Percentiles rank a stretch among this genome's conserved stretches.
Conservation (phyloP, 2,888 invertebrate genomes). For the Pristionchus mayeri region DNA sequence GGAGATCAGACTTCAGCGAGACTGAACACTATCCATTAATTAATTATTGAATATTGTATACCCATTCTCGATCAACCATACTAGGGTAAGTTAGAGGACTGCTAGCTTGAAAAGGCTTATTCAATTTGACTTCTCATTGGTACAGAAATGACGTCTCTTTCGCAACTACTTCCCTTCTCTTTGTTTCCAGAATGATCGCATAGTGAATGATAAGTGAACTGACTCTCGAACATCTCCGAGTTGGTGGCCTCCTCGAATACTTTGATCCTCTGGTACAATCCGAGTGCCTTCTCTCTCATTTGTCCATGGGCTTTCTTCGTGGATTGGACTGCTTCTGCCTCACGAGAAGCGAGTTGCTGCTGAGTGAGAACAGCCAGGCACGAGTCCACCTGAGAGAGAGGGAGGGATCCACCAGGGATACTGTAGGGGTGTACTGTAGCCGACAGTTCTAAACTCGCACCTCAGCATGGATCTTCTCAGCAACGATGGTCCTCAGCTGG, state of each 20-base stretch:
- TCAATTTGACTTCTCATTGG: too few species aligned
- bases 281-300: slow-evolving; percentile 23
- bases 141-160: background rate
- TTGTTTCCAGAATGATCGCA: too few species aligned
- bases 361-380: background rate
- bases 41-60: background rate
- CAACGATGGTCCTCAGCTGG: slow-evolving; percentile 34
- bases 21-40: slow-evolving; percentile 51
- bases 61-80: background rate
- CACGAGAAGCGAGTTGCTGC: slow-evolving; percentile 14
- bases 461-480: slow-evolving; percentile 47
- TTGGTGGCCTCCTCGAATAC: slow-evolving; percentile 34
- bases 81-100: too few species aligned
- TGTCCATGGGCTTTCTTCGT: slow-evolving; percentile 48
- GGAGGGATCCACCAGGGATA: background rate
- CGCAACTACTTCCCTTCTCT: background rate
- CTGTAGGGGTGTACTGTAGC: background rate
- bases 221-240: slow-evolving; percentile 9
- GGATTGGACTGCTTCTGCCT: slow-evolving; percentile 41
- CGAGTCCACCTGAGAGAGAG: slow-evolving; percentile 40
- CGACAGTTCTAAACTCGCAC: background rate
- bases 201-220: too few species aligned
- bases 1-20: slow-evolving; percentile 60
- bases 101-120: too few species aligned
- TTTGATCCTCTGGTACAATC: slow-evolving; percentile 27